Base-by-base conservation (phyloP, 2,888 invertebrate genomes). In the Dilophus febrilis region DNA sequence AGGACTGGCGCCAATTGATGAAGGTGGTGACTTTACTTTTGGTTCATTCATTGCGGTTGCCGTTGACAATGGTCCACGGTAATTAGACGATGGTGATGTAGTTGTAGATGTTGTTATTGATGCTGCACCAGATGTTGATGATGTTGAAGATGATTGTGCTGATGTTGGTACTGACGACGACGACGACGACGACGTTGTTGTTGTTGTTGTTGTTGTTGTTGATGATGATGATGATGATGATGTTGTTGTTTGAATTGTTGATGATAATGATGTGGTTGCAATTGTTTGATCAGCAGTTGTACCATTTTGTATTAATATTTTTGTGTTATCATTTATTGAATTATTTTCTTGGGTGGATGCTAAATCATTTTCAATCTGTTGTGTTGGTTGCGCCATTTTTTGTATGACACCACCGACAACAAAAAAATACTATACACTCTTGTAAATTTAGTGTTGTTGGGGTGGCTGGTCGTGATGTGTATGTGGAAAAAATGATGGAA, bases 291-390 rank as follows among this genome's bases (percentile, higher is more conserved):
- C n/a, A n/a, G n/a, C n/a, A n/a, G n/a, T n/a, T n/a, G 22, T 22
- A 22, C 22, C 22, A 22, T 22, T 22, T 22, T 22, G 22, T 22
- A 22, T 22, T 22, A 22, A 22, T 22, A 8, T 22, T 22, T 22
- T 22, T 8, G 22, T 6, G n/a, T n/a, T n/a, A 22, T 22, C 22
- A 22, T 6, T 8, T 22, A 22, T 22, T 7, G 33, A 17, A 39
- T 34, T 39, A 34, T 39, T 34, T 28, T 39, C 13, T 13, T 34
- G 27, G 33, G 16, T 22, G 22, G 22, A 22, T 22, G 47, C 49
- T 38, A 51, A 47, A 46, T 51, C 50, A 46, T 46, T 49, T 40
- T 50, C 47, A 41, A 49, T 48, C 46, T 52, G 51, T 46, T 51
- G 22, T 22, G 22, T 22, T 22, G 22, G 51, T 44, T 51, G 52